Evolutionary conservation across 2,113 vertebrate genomes (phyloP), one percentile per base, ranked within the genome.

Genomic region (Bombycilla garrulus): DNA sequence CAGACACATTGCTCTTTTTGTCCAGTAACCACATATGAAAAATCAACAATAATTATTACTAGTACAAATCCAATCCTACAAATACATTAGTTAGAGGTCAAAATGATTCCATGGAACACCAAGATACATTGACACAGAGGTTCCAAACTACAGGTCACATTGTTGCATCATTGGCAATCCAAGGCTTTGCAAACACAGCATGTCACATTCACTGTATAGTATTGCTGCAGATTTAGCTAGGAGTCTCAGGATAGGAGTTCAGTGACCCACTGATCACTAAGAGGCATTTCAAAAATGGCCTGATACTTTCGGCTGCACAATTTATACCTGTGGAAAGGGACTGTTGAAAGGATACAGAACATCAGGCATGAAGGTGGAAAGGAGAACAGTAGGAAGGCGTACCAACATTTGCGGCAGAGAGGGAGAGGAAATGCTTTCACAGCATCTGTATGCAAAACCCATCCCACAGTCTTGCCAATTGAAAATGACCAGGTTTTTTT

Each of bases 341-440:
- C 54, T 28, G 19, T 20, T 53, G 36, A 47, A 81, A 84, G 40
- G 44, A 79, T 18, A 36, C 16, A 80, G 48, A 81, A 67, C 73
- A 45, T 45, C 31, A 50, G 47, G 23, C 36, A 54, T 7, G 26
- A 85, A 53, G 33, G 66, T 33, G 31, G 15, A 56, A 86, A 90
- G 48, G 12, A 61, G 13, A 80, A 82, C 19, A 51, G 11, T 2
- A 80, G 23, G 58, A 85, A 82, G 58, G 45, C 1, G 1, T 8
- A 6, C 0, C 65, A 0, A 1, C 15, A 5, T 3, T 19, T 1
- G 10, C 31, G 24, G 44, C 18, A 79, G 26, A 47, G 16, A 62
- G 12, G 15, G 26, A 70, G 33, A 80, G 13, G n/a, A 90, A 87
- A 69, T 2, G 1, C 26, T 87, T 54, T 53, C 35, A 50, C 11